These are phyloP conservation scores for Acrobasis consociella DNA, from an alignment of 2,888 invertebrate species.

Conservation along the genomic window DNA sequence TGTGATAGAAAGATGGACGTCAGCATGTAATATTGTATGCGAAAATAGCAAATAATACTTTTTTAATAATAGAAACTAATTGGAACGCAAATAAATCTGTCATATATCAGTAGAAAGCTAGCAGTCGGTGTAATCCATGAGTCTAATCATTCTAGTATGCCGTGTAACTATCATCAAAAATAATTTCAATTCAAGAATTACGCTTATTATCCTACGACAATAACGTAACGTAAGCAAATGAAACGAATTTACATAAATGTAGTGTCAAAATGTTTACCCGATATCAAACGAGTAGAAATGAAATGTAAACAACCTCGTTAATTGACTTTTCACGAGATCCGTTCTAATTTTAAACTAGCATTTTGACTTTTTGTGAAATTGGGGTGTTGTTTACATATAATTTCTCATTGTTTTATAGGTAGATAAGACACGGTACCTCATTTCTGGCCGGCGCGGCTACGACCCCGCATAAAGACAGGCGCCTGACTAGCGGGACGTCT, in stretches of 20 bases:
- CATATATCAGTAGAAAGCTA: no score
- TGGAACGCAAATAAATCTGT: no score
- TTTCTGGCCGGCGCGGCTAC: constrained; percentile 49
- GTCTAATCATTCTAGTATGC: no score
- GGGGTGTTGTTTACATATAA: constrained; percentile 4
- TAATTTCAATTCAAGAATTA: neutral
- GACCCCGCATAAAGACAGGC: constrained; percentile 58
- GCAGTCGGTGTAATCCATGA: no score
- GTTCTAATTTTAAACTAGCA: constrained; percentile 3
- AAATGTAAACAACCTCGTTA: constrained; percentile 17
- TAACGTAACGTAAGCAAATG: neutral
- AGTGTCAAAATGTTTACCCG: constrained; percentile 14
- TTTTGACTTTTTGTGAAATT: neutral
- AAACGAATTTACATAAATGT: constrained; percentile 10
- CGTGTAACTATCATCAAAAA: no score
- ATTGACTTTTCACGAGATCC: constrained; percentile 3
- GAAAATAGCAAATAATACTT: no score
- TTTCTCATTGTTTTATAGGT: constrained; percentile 7
- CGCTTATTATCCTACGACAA: neutral
- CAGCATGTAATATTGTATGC: no score
- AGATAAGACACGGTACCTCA: constrained; percentile 52
- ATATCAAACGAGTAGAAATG: constrained; percentile 11
- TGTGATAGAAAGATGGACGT: no score
- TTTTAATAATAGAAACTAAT: no score
- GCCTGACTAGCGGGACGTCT: constrained; percentile 58